Percentiles rank a stretch among this genome's conserved stretches.
Conservation (phyloP, 1,140 invertebrate species). For the Centruroides vittatus region DNA sequence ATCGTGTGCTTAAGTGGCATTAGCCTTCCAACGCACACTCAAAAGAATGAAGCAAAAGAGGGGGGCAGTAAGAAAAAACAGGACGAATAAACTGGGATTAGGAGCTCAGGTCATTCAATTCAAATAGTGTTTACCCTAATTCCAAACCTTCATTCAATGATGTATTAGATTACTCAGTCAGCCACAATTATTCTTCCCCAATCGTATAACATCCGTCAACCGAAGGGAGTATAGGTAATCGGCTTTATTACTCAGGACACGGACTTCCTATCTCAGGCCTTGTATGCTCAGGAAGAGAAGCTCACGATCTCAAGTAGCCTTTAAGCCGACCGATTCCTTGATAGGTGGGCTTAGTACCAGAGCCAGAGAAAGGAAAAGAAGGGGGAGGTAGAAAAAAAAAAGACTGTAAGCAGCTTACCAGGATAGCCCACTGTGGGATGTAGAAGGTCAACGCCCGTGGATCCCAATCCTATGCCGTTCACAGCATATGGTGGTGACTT, state of each 20-base stretch:
- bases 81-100: background rate
- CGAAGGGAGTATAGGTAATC: slow-evolving; percentile 4
- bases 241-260: slow-evolving; percentile 9
- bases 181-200: slow-evolving; percentile 8
- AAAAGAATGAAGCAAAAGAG: too few species aligned
- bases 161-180: too few species aligned
- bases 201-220: slow-evolving; percentile 5
- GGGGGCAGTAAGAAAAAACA: too few species aligned
- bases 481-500: slow-evolving; percentile 29
- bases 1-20: too few species aligned
- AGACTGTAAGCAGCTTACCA: slow-evolving; percentile 22
- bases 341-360: background rate
- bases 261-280: background rate
- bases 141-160: background rate
- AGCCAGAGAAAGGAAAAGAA: background rate
- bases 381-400: background rate
- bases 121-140: slow-evolving; percentile 2
- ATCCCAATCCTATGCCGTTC: slow-evolving; percentile 30
- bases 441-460: slow-evolving; percentile 28
- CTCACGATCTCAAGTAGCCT: background rate
- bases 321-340: background rate
- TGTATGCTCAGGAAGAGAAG: background rate
- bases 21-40: too few species aligned
- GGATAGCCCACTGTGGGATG: slow-evolving; percentile 33
- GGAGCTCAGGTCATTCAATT: background rate